Base-by-base conservation (phyloP, 2,888 invertebrate species). In the Drosophila villosipedis region DNA sequence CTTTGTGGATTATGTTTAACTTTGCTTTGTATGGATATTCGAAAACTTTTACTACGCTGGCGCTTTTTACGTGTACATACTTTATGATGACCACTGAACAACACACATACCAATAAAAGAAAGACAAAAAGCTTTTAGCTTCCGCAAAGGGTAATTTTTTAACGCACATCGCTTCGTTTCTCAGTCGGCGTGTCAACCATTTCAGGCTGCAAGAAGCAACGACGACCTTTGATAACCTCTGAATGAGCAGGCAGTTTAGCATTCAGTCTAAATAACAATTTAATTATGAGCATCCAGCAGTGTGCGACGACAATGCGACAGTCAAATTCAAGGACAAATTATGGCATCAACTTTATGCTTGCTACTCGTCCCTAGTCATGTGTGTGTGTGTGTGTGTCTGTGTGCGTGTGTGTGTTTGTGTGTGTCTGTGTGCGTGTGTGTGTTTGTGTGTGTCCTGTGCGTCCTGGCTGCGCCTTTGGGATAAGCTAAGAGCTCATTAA, bases 401-500 rank as follows among this genome's bases (percentile, higher is more conserved):
- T n/a, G n/a, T n/a, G n/a, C n/a, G n/a, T n/a, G 9, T 39, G 10
- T 41, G n/a, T 41, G 16, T 28, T 12, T 57, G 31, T 50, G 30
- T 43, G 33, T 37, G 22, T 35, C 14, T 35, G n/a, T 57, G 49
- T 43, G 41, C 55, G 60, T 57, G 9, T 39, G 10, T 41, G n/a
- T 41, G 16, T 28, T 12, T 57, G 31, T 50, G 30, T 43, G 33
- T 37, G 22, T 35, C 14, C 41, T 57, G 49, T 43, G 41, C 55
- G 60, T 57, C 49, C 69, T 47, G 57, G 25, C 82, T 83, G 78
- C 35, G 83, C 85, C 90, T 75, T 58, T 88, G 85, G 85, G 85
- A 90, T 90, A 90, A 88, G 85, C 89, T 76, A 63, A 83, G 90
- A 90, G 89, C 86, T 86, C 90, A 86, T 86, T 86, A 86, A 86